These are phyloP conservation scores for Drosophila mettleri DNA, from an alignment of 2,888 invertebrate species.

Conservation along the genomic window DNA sequence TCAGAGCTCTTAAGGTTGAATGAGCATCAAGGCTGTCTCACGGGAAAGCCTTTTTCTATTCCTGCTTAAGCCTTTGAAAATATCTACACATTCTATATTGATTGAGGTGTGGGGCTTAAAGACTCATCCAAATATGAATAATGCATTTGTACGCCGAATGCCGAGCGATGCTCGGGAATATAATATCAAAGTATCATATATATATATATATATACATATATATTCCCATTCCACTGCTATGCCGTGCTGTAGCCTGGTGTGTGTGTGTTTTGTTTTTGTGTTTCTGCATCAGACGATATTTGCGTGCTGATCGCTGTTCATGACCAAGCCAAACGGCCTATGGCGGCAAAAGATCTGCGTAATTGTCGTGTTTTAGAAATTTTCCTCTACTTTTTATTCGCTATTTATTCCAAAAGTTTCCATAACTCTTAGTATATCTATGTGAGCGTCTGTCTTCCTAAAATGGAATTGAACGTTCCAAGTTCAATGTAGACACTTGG, in stretches of 20 bases:
- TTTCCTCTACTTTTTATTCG: slow-evolving; percentile 19
- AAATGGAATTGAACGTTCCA: slow-evolving; percentile 9
- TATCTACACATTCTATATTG: neutral
- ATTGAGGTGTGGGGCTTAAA: neutral
- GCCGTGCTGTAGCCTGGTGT: slow-evolving; percentile 2
- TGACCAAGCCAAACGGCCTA: slow-evolving; percentile 28
- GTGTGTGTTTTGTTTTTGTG: slow-evolving; percentile 14
- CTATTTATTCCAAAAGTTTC: slow-evolving; percentile 11
- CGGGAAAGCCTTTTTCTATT: neutral
- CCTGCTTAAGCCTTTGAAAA: neutral
- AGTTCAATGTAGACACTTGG: slow-evolving; percentile 6
- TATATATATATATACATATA: slow-evolving; percentile 6
- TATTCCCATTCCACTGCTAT: neutral
- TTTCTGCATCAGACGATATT: slow-evolving; percentile 55
- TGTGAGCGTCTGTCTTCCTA: neutral
- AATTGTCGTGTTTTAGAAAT: slow-evolving; percentile 51
- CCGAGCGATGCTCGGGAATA: neutral
- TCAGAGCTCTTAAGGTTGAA: neutral
- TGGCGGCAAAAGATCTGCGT: slow-evolving; percentile 71
- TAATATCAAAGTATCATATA: slow-evolving; percentile 1
- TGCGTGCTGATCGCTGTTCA: slow-evolving; percentile 63
- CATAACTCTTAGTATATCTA: neutral
- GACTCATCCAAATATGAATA: neutral
- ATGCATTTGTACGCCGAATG: neutral
- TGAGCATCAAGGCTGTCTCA: neutral